Evolutionary conservation across 2,797 vertebrate species (phyloP).

Genomic region (Gouania willdenowi): DNA sequence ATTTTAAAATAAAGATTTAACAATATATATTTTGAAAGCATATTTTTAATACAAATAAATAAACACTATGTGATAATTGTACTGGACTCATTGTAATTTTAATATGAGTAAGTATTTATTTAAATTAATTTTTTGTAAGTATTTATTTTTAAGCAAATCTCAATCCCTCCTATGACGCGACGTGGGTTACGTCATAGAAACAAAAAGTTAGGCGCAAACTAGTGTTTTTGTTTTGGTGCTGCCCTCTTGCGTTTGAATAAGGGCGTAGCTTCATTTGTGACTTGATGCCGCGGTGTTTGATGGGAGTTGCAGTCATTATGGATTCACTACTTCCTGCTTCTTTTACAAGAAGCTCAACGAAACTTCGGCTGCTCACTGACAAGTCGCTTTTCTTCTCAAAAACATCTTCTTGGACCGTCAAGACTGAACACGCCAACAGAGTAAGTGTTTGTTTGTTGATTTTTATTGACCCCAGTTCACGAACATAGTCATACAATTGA

Average conservation of each 20-base stretch:
- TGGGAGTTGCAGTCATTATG: constrained; percentile 55
- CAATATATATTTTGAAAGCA: no score
- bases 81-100: no score
- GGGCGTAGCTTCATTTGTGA: not conserved
- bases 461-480: not conserved
- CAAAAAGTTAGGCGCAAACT: no score
- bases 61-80: no score
- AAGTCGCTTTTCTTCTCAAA: constrained; percentile 23
- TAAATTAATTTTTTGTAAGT: no score
- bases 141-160: no score
- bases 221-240: not conserved
- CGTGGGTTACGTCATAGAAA: no score
- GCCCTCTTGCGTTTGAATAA: constrained; percentile 41
- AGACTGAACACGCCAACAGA: not conserved
- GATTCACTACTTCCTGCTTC: constrained; percentile 60
- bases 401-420: not conserved
- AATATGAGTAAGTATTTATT: no score
- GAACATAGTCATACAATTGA: not conserved
- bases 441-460: constrained; percentile 23
- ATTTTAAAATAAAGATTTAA: no score
- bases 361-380: constrained; percentile 5
- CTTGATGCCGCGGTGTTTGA: constrained; percentile 2
- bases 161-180: no score
- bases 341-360: constrained; percentile 19
- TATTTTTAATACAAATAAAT: no score